Percentiles rank a stretch among this genome's conserved stretches.
These are phyloP conservation scores for Agrypnia vestita DNA, from an alignment of 1,140 invertebrate genomes.

Conservation along the genomic window DNA sequence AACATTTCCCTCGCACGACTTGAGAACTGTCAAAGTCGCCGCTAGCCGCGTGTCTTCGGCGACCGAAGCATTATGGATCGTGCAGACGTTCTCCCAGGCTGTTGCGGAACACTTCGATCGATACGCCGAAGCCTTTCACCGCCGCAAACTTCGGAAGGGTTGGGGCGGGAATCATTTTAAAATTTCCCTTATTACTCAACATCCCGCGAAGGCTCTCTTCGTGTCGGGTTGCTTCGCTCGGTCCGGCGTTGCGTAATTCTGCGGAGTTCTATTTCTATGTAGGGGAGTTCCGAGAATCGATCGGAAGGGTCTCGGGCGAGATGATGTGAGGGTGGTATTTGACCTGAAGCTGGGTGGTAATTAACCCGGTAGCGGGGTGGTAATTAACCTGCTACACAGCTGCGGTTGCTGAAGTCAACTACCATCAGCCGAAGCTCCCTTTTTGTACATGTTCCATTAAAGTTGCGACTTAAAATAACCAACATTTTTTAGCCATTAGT, in stretches of 20 bases:
- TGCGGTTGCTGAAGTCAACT: too few relatives aligned
- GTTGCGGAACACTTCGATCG: constrained; percentile 33
- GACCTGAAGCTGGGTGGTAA: constrained; percentile 13
- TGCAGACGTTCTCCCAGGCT: constrained; percentile 14
- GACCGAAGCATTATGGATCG: neutral
- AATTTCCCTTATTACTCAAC: constrained; percentile 18
- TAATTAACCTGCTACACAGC: neutral
- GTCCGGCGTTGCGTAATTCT: constrained; percentile 22
- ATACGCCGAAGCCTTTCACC: constrained; percentile 18
- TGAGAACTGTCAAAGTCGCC: neutral
- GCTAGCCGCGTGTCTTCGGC: neutral
- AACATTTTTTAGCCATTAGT: too few relatives aligned
- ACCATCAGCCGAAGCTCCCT: too few relatives aligned
- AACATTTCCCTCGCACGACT: neutral
- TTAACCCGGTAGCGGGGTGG: neutral
- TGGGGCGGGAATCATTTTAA: constrained; percentile 1
- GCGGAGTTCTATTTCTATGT: too few relatives aligned
- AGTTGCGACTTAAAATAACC: too few relatives aligned
- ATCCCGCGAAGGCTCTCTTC: constrained; percentile 2
- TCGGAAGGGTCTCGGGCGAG: neutral
- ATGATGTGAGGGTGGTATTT: constrained; percentile 21
- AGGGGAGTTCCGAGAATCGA: constrained; percentile 6
- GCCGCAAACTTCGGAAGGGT: constrained; percentile 17
- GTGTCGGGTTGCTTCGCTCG: neutral
- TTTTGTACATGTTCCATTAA: too few relatives aligned